Evolutionary conservation across 2,113 vertebrate genomes (phyloP).

Genomic region (Mobula hypostoma): DNA sequence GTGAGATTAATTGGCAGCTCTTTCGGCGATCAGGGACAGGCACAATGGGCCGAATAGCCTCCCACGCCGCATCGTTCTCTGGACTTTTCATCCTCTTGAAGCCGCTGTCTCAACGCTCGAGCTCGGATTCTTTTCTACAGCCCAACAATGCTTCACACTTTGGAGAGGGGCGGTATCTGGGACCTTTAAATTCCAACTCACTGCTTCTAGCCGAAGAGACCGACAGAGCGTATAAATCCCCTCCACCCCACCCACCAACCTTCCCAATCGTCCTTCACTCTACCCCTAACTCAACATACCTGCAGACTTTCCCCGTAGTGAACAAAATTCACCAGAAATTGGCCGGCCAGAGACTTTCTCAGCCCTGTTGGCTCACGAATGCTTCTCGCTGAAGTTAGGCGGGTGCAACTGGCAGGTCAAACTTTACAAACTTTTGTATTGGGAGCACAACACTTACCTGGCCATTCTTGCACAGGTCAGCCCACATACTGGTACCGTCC

Average conservation of each 20-base stretch:
- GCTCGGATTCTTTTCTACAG: not conserved
- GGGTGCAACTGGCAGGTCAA: not conserved
- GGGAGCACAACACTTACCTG: constrained; percentile 60
- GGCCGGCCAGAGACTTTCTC: no score
- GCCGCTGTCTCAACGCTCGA: not conserved
- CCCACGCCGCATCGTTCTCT: no score
- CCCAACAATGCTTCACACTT: no score
- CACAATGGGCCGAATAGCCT: not conserved
- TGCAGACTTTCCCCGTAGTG: not conserved
- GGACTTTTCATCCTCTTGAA: not conserved
- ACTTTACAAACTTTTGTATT: not conserved
- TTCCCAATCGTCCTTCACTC: no score
- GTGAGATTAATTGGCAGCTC: not conserved
- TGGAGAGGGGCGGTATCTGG: not conserved
- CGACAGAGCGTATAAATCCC: no score
- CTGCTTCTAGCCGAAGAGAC: not conserved
- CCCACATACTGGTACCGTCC: constrained; percentile 94
- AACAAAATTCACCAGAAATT: not conserved
- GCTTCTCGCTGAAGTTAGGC: not conserved
- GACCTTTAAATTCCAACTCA: not conserved
- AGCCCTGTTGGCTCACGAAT: not conserved
- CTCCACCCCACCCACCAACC: no score
- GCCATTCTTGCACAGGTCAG: constrained; percentile 87
- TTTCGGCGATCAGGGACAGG: not conserved
- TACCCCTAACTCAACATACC: not conserved